Conservation (phyloP, 2,888 invertebrate genomes). For the Rhagonycha fulva region DNA sequence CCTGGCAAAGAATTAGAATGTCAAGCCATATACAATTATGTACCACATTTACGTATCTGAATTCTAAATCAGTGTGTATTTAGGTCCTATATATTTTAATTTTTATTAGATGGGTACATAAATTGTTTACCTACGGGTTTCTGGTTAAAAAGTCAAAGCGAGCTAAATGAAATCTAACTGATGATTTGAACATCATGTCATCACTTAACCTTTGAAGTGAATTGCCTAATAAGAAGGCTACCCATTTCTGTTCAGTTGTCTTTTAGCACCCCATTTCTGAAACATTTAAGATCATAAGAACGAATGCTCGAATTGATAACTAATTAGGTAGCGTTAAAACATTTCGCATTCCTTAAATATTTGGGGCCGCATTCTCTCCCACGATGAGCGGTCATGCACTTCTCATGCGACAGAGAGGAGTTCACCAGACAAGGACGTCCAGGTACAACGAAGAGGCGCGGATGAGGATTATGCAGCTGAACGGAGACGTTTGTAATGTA, state of each 20-base stretch:
- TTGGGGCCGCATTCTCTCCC: slow-evolving; percentile 53
- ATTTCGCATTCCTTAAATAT: slow-evolving; percentile 53
- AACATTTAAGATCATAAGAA: slow-evolving; percentile 1
- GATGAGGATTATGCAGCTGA: slow-evolving; percentile 28
- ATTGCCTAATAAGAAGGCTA: not conserved
- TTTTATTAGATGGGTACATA: not conserved
- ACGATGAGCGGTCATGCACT: slow-evolving; percentile 52
- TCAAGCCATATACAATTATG: slow-evolving; percentile 14
- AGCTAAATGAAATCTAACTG: not conserved
- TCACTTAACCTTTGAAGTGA: not conserved
- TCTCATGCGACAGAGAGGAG: slow-evolving; percentile 39
- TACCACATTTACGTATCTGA: slow-evolving; percentile 5
- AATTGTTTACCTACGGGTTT: not conserved
- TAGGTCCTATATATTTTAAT: slow-evolving; percentile 17
- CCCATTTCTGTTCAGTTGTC: not conserved
- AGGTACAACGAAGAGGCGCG: slow-evolving; percentile 33
- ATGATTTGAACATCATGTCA: not conserved
- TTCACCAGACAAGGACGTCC: slow-evolving; percentile 28
- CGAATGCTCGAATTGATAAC: slow-evolving; percentile 18
- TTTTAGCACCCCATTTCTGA: not conserved
- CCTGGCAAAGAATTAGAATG: slow-evolving; percentile 14
- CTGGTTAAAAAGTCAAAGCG: not conserved
- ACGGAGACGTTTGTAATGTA: slow-evolving; percentile 26
- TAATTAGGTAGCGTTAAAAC: slow-evolving; percentile 55
- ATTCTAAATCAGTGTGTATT: not conserved